phyloP scores from a whole-genome alignment of 2,888 invertebrate species.

The Ditylenchus weischeri region DNA sequence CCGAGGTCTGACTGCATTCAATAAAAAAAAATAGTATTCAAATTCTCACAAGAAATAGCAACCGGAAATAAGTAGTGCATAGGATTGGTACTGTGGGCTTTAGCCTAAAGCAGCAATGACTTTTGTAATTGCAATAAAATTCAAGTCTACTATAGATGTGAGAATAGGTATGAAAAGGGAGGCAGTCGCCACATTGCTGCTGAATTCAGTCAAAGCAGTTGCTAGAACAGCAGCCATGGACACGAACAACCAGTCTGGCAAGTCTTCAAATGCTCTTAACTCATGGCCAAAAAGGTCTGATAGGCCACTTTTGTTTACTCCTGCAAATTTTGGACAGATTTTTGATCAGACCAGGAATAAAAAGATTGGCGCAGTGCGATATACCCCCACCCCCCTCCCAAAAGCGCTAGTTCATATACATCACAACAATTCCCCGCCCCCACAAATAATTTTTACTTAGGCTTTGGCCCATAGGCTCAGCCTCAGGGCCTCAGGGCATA shows the following conservation, averaged over 20 bases:
- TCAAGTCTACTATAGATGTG: constrained; percentile 59
- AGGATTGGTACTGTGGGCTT: constrained; percentile 31
- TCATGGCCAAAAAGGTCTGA: constrained; percentile 28
- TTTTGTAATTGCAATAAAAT: not conserved
- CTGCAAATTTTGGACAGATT: constrained; percentile 2
- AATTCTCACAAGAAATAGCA: constrained; percentile 21
- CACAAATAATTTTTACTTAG: too few relatives aligned
- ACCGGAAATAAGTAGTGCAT: constrained; percentile 33
- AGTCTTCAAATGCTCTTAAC: constrained; percentile 14
- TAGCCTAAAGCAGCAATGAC: constrained; percentile 22
- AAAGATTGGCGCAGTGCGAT: too few relatives aligned
- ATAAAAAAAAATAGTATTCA: not conserved
- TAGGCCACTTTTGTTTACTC: constrained; percentile 28
- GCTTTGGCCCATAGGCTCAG: too few relatives aligned
- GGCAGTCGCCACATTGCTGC: constrained; percentile 41
- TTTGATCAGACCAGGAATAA: too few relatives aligned
- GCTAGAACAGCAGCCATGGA: constrained; percentile 25
- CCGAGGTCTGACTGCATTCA: too few relatives aligned
- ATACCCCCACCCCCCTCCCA: too few relatives aligned
- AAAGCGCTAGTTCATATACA: too few relatives aligned
- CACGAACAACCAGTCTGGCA: constrained; percentile 32
- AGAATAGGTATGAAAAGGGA: constrained; percentile 72
- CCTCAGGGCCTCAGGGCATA: too few relatives aligned
- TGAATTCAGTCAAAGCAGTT: constrained; percentile 26
- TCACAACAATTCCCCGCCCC: too few relatives aligned